Evolutionary conservation across 2,113 vertebrate species (phyloP).

Genomic region (Equus quagga): DNA sequence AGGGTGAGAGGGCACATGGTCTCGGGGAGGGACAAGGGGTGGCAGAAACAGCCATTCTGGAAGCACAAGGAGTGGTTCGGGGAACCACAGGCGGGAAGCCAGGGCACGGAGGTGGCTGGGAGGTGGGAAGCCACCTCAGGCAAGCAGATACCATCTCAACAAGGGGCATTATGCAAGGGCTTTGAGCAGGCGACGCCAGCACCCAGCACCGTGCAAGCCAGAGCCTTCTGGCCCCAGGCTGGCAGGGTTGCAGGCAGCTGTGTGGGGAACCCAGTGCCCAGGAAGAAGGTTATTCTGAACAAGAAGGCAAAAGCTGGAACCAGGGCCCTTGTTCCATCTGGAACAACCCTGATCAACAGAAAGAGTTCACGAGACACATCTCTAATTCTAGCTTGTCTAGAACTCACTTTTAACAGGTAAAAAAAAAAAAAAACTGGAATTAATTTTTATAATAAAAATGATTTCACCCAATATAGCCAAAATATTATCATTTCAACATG

Average conservation of each 20-base stretch:
- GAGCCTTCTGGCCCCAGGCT: fast-evolving
- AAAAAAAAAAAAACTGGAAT: background rate
- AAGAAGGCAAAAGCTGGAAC: background rate
- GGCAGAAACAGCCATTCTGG: fast-evolving
- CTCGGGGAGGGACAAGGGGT: background rate
- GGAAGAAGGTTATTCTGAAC: background rate
- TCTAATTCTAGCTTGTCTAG: background rate
- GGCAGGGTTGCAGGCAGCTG: fast-evolving
- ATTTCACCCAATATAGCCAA: background rate
- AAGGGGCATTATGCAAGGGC: fast-evolving
- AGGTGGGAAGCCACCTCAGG: too few species aligned
- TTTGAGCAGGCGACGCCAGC: background rate
- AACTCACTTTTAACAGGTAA: background rate
- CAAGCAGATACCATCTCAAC: fast-evolving
- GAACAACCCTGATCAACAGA: background rate
- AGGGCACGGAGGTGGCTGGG: background rate
- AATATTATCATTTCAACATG: background rate
- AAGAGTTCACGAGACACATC: background rate
- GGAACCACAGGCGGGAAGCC: too few species aligned
- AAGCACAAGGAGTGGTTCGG: fast-evolving
- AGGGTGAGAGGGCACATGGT: fast-evolving
- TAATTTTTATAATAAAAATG: background rate
- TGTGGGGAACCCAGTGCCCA: fast-evolving
- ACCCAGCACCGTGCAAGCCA: fast-evolving
- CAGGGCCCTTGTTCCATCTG: too few species aligned